Base-by-base conservation (phyloP, 2,888 invertebrate genomes). In the Achlya flavicornis region DNA sequence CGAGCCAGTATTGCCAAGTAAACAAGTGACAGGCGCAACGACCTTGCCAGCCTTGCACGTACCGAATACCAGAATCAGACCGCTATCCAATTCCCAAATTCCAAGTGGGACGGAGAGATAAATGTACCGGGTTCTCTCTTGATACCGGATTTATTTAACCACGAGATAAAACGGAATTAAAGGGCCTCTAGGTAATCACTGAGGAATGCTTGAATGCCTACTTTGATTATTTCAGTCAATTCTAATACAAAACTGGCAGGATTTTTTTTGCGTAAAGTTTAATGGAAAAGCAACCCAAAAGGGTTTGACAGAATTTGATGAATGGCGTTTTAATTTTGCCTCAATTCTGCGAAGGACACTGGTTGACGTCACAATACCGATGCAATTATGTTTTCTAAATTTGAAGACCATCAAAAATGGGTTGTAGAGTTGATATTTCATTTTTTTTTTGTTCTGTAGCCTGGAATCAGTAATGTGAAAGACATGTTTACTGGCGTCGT, bases 41-140 rank as follows among this genome's bases (percentile, higher is more conserved):
- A 79, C 89, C 89, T 89, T 88, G 89, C 46, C 46, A 46, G 46
- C n/a, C 46, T 46, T n/a, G 46, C n/a, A 46, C 46, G 4, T 46
- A 46, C 46, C 6, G 46, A 46, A 46, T 72, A 66, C 64, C 68
- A 68, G 65, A 70, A 64, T 69, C 69, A 77, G 69, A 63, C 78
- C 76, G 75, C 77, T 80, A 80, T 81, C 78, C 83, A 80, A 81
- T 83, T 84, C 82, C 84, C 80, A 79, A 86, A 87, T 87, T 80
- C 86, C 84, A 73, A 46, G 38, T 38, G 59, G 41, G 59, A 59
- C 59, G 59, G 46, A 1, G 58, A 59, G 59, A 59, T 59, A 10
- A 38, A 58, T 59, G 11, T 19, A 4, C 41, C 19, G 19, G 19
- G 19, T 35, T 33, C 14, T 33, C 33, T 11, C 32, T 58, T 4